A percentile compares a stretch with the other conserved stretches of the same genome.
Conservation (phyloP, 2,113 vertebrate genomes). For the Camelus bactrianus region DNA sequence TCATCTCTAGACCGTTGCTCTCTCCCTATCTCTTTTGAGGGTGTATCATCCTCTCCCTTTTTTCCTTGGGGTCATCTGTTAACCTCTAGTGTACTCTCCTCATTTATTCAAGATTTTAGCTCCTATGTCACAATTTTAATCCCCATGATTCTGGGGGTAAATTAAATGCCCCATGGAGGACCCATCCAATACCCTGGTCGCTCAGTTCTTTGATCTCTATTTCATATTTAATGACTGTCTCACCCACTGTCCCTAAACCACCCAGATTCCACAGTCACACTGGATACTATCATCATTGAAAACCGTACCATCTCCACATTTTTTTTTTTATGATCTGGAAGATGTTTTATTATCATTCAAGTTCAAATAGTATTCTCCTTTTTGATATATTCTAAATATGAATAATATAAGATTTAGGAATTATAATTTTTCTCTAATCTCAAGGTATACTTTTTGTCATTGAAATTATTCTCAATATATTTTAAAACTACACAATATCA, state of each 20-base stretch:
- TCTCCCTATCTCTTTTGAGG: not conserved
- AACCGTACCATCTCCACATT: not conserved
- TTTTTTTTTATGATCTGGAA: not conserved
- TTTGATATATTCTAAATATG: not conserved
- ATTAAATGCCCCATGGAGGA: slow-evolving; percentile 11
- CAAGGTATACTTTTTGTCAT: not conserved
- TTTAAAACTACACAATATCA: not conserved
- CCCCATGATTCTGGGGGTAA: not conserved
- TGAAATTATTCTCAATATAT: not conserved
- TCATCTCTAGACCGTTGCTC: slow-evolving; percentile 6
- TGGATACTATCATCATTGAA: not conserved
- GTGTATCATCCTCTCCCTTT: not conserved
- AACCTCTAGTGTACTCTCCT: not conserved
- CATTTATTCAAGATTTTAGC: slow-evolving; percentile 32
- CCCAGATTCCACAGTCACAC: not conserved
- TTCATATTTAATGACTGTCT: not conserved
- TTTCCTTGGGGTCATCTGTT: not conserved
- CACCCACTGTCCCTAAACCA: not conserved
- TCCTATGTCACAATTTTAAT: slow-evolving; percentile 23
- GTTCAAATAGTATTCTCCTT: not conserved
- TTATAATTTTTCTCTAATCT: not conserved
- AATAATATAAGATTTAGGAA: not conserved
- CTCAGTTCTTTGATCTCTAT: not conserved
- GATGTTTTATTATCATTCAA: not conserved
- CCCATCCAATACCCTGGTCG: not conserved